These are phyloP conservation scores for Drymonia ruficornis DNA, from an alignment of 2,888 invertebrate species.

Conservation along the genomic window DNA sequence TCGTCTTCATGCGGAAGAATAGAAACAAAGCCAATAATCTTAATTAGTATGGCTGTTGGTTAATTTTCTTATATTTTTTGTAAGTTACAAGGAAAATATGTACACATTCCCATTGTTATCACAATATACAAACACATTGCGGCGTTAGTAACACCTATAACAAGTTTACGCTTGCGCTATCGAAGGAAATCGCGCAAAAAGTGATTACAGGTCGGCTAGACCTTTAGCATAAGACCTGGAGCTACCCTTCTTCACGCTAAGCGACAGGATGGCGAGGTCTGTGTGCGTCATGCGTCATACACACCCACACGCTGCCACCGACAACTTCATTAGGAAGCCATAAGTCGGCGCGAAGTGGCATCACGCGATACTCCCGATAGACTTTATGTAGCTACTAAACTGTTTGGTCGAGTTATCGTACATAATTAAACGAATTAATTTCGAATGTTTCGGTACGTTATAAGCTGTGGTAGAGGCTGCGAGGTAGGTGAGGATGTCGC, in stretches of 20 bases:
- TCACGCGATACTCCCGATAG: slow-evolving; percentile 49
- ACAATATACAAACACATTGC: background rate
- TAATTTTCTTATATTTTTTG: no score
- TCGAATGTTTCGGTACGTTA: background rate
- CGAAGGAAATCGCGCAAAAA: slow-evolving; percentile 73
- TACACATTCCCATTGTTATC: no score
- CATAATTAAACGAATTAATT: slow-evolving; percentile 21
- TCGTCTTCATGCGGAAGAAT: background rate
- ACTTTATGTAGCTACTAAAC: slow-evolving; percentile 47
- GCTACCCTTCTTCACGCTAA: slow-evolving; percentile 11
- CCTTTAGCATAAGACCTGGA: slow-evolving; percentile 68
- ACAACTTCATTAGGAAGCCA: slow-evolving; percentile 79
- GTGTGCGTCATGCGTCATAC: slow-evolving; percentile 23
- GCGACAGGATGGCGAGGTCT: slow-evolving; percentile 7
- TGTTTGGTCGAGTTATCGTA: slow-evolving; percentile 47
- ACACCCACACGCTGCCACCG: slow-evolving; percentile 40
- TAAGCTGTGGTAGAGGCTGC: background rate
- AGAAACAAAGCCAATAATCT: no score
- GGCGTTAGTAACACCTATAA: slow-evolving; percentile 39
- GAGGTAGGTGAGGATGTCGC: background rate
- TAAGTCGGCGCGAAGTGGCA: slow-evolving; percentile 64
- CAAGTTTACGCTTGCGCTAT: slow-evolving; percentile 63
- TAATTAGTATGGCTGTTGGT: no score
- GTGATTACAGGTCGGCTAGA: slow-evolving; percentile 76
- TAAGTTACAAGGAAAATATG: no score